Evolutionary conservation across 1,140 invertebrate species (phyloP), one percentile per base, ranked within the genome.

Genomic region (Oedothorax gibbosus): DNA sequence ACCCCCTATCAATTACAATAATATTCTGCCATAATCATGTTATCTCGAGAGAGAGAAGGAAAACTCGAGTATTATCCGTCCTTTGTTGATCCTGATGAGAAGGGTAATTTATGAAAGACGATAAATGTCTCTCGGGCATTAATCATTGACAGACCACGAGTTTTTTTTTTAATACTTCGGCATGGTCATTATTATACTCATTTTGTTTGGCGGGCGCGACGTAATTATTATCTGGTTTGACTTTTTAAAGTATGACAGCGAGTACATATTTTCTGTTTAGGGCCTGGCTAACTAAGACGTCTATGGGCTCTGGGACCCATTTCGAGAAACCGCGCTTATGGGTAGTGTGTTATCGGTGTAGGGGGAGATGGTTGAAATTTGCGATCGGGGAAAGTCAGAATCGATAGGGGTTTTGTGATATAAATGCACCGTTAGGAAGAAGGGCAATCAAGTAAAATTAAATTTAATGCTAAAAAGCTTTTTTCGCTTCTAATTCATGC

Each of bases 1-100:
- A 54, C 83, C 75, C 65, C 65, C 83, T 78, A 85, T 85, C 83
- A 85, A 85, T 85, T 85, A 85, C 83, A 85, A 85, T 85, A 85
- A 85, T 85, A 77, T 71, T 54, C 65, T 72, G 75, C 64, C 83
- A 78, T 85, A 85, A 85, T 85, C 83, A 66, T 57, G 83, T 85
- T 85, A 85, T 85, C 72, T 68, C 60, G 66, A 62, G 75, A 51
- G 18, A n/a, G 53, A 85, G 20, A 81, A 81, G 79, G 79, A 71
- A 72, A 81, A 81, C 66, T 81, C 79, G 56, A 71, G 71, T 84
- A 76, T 84, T 76, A 71, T 76, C 72, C 76, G 75, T 72, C 71
- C 73, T 49, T 78, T 69, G 35, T 62, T 50, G 50, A 20, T 78
- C 35, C 83, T 85, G 83, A 85, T 85, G 83, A 85, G 83, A 49